A percentile compares a stretch with the other conserved stretches of the same genome.
Evolutionary conservation across 2,888 invertebrate species (phyloP).

Genomic region (Teleogryllus oceanicus): DNA sequence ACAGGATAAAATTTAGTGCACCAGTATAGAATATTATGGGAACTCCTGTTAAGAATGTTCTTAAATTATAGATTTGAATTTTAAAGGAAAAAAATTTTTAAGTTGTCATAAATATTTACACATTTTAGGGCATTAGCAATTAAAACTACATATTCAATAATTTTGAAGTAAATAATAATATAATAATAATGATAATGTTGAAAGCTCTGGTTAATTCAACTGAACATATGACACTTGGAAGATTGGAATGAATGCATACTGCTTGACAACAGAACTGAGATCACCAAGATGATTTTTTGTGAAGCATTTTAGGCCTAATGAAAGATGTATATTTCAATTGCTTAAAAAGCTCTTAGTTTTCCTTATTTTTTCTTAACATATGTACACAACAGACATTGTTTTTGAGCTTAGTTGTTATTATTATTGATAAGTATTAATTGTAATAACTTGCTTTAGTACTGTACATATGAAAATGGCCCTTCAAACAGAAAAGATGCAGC

Average conservation of each 20-base stretch:
- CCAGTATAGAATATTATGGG: not conserved
- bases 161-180: not conserved
- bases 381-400: conserved; percentile 7
- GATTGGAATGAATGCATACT: not conserved
- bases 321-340: not conserved
- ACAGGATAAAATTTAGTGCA: not conserved
- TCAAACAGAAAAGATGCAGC: not conserved
- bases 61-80: not conserved
- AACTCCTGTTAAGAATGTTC: not conserved
- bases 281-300: not conserved
- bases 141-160: not conserved
- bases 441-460: not conserved
- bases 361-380: not conserved
- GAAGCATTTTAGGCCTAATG: conserved; percentile 18
- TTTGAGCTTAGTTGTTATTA: not conserved
- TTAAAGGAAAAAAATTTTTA: not conserved
- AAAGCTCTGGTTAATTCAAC: no score
- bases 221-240: not conserved
- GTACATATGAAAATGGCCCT: not conserved
- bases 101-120: not conserved
- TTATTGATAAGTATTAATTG: not conserved
- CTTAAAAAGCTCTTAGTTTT: not conserved
- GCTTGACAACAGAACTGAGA: not conserved
- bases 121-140: not conserved
- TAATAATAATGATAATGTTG: not conserved